Percentiles rank a stretch among this genome's conserved stretches.
Conservation (phyloP, 2,888 invertebrate species). For the Cactoblastis cactorum region DNA sequence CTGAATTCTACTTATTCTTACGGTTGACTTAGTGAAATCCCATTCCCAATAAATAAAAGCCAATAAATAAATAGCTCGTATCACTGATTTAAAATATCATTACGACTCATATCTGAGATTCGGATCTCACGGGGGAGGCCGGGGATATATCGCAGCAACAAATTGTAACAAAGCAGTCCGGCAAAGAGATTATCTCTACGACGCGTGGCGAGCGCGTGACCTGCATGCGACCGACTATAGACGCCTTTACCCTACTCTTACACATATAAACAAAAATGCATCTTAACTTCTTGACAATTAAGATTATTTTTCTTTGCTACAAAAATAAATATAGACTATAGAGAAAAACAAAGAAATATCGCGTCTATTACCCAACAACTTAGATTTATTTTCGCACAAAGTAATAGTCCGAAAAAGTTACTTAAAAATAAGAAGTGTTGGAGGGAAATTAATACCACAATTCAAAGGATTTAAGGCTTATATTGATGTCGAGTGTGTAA, state of each 20-base stretch:
- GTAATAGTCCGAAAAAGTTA: slow-evolving; percentile 36
- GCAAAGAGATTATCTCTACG: slow-evolving; percentile 73
- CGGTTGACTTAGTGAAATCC: slow-evolving; percentile 5
- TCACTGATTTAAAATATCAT: slow-evolving; percentile 76
- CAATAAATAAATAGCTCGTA: slow-evolving; percentile 60
- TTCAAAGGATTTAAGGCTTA: slow-evolving; percentile 75
- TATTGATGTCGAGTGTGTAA: slow-evolving; percentile 69
- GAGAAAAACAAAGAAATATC: slow-evolving; percentile 30
- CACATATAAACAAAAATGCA: slow-evolving; percentile 25
- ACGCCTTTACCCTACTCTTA: slow-evolving; percentile 48
- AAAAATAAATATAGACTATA: slow-evolving; percentile 25
- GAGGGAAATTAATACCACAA: slow-evolving; percentile 78
- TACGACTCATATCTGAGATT: slow-evolving; percentile 68
- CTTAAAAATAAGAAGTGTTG: slow-evolving; percentile 72
- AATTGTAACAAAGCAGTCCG: slow-evolving; percentile 75
- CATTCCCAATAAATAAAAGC: slow-evolving; percentile 31
- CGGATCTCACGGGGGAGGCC: slow-evolving; percentile 57
- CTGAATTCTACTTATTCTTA: background rate
- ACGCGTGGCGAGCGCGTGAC: slow-evolving; percentile 72
- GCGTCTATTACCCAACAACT: slow-evolving; percentile 28
- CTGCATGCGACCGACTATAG: slow-evolving; percentile 60
- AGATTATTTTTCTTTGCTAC: slow-evolving; percentile 16
- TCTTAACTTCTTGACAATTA: slow-evolving; percentile 17
- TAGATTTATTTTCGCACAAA: slow-evolving; percentile 28
- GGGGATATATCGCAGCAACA: slow-evolving; percentile 61